Evolutionary conservation across 2,888 invertebrate species (phyloP).

Genomic region (Melanostoma scalare): DNA sequence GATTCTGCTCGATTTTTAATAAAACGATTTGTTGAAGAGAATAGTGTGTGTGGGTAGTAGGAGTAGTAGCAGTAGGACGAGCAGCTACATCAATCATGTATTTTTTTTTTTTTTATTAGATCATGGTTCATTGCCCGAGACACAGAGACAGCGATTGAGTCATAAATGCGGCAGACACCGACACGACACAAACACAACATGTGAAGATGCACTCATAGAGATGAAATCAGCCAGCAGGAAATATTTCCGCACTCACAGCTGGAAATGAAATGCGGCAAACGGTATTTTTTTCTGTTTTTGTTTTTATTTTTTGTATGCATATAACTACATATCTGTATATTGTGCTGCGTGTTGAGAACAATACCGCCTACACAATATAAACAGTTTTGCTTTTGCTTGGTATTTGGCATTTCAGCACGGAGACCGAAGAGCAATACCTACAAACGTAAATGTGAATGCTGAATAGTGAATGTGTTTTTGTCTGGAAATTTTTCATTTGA

Average conservation of each 20-base stretch:
- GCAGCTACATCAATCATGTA: no score
- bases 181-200: constrained; percentile 20
- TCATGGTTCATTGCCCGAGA: constrained; percentile 54
- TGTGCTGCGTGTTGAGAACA: no score
- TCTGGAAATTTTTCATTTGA: no score
- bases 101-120: not conserved
- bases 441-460: no score
- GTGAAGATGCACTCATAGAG: constrained; percentile 28
- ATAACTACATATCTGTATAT: no score
- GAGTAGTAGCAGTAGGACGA: no score
- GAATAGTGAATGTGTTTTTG: no score
- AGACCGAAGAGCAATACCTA: no score
- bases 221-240: constrained; percentile 34
- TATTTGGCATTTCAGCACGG: no score
- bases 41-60: not conserved
- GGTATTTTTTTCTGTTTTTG: constrained; percentile 9
- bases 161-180: constrained; percentile 10
- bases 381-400: not conserved
- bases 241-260: constrained; percentile 50
- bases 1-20: constrained; percentile 17
- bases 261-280: constrained; percentile 49
- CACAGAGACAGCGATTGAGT: constrained; percentile 45
- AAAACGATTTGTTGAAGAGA: constrained; percentile 21
- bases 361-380: no score
- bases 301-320: not conserved